Evolutionary conservation across 1,140 invertebrate species (phyloP).

Genomic region (Gonioctena quinquepunctata): DNA sequence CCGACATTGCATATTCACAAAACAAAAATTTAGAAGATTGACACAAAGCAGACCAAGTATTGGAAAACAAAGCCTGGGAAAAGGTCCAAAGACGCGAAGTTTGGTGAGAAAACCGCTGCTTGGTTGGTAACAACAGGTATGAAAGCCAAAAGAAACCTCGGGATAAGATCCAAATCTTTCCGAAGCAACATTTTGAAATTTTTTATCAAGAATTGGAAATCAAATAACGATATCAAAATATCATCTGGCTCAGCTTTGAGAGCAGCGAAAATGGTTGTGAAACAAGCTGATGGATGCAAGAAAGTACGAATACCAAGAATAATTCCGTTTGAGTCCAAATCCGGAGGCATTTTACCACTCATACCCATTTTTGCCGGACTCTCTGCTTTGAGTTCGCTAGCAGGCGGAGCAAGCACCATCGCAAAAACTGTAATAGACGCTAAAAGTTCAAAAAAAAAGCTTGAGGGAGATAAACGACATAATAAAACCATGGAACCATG

Average conservation of each 20-base stretch:
- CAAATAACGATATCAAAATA: no score
- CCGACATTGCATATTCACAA: constrained; percentile 57
- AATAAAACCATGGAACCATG: constrained; percentile 48
- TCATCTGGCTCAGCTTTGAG: neutral
- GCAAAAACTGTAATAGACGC: constrained; percentile 47
- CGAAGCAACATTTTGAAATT: no score
- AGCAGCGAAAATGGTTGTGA: constrained; percentile 23
- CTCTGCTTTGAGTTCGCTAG: constrained; percentile 45
- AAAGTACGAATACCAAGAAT: constrained; percentile 37
- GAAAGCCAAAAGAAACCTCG: constrained; percentile 37
- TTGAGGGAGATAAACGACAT: constrained; percentile 46
- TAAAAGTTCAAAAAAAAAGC: constrained; percentile 35
- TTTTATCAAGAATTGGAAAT: no score
- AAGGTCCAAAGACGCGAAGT: constrained; percentile 49
- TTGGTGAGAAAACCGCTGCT: constrained; percentile 48
- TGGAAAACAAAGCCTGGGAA: constrained; percentile 51
- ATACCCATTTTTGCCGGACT: constrained; percentile 53
- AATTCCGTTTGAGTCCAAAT: constrained; percentile 48
- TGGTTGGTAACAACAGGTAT: constrained; percentile 27
- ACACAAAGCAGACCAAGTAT: constrained; percentile 54
- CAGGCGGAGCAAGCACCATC: constrained; percentile 41
- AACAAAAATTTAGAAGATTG: constrained; percentile 47
- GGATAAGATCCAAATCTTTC: no score
- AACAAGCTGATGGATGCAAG: constrained; percentile 20
- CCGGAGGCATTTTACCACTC: constrained; percentile 49